These are phyloP conservation scores for Bicyclus anynana DNA, from an alignment of 1,140 invertebrate genomes.

Conservation along the genomic window DNA sequence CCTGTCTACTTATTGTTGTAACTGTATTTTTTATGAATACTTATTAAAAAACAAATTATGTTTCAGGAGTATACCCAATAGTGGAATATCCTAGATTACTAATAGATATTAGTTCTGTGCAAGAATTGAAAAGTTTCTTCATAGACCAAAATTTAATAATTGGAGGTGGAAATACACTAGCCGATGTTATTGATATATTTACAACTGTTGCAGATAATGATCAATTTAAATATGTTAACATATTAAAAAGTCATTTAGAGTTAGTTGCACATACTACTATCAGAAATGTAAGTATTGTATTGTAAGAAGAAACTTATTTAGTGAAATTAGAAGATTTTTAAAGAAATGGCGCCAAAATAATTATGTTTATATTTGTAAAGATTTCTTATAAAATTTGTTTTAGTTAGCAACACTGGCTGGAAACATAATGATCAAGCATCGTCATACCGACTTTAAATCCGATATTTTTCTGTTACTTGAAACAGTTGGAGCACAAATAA, in stretches of 20 bases:
- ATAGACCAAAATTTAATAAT: conserved; percentile 67
- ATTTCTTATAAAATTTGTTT: no score
- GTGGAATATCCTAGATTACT: conserved; percentile 68
- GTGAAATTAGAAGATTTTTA: no score
- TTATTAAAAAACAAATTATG: no score
- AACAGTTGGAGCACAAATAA: conserved; percentile 80
- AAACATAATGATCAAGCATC: conserved; percentile 87
- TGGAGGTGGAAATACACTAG: conserved; percentile 79
- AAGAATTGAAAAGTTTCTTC: conserved; percentile 78
- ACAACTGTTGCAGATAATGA: conserved; percentile 48
- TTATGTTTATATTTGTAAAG: no score
- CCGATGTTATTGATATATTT: conserved; percentile 77
- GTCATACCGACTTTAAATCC: conserved; percentile 84
- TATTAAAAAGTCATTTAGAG: conserved; percentile 77
- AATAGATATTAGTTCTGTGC: conserved; percentile 83
- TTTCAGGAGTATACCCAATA: conserved; percentile 47
- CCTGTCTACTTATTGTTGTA: no score
- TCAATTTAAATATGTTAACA: conserved; percentile 54
- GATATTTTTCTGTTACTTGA: conserved; percentile 86
- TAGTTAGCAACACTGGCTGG: conserved; percentile 82
- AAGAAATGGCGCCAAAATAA: no score
- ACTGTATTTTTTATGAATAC: no score
- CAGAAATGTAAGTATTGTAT: conserved; percentile 80
- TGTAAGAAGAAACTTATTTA: no score
- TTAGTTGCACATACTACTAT: conserved; percentile 84